These are phyloP conservation scores for Spisula subtruncata DNA, from an alignment of 2,888 invertebrate genomes.

Conservation along the genomic window DNA sequence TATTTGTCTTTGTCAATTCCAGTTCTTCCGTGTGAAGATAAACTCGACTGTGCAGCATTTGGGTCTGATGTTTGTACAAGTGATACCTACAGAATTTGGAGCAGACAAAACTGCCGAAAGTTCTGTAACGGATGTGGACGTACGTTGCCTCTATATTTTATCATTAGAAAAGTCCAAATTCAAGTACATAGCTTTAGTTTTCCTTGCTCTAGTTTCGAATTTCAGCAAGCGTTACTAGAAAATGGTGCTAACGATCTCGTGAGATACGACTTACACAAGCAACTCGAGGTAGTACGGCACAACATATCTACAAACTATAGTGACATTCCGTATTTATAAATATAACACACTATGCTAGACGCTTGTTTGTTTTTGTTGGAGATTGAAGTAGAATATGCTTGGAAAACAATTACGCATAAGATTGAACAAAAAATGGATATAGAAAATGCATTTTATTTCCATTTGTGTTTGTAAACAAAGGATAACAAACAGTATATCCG, in stretches of 20 bases:
- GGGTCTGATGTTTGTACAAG: constrained; percentile 30
- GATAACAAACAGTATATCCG: no score
- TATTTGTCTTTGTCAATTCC: background rate
- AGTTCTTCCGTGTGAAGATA: constrained; percentile 42
- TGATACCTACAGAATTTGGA: constrained; percentile 44
- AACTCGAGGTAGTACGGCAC: no score
- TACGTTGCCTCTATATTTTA: constrained; percentile 4
- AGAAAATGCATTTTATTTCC: no score
- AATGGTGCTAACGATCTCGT: background rate
- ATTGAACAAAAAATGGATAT: no score
- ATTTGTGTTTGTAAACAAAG: no score
- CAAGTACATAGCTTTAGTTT: background rate
- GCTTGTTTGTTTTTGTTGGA: no score
- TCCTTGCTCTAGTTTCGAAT: background rate
- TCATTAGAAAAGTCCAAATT: background rate
- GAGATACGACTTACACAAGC: no score
- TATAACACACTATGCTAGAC: no score
- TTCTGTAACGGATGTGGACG: constrained; percentile 54
- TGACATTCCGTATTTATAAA: no score
- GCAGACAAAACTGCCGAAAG: constrained; percentile 51
- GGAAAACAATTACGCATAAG: no score
- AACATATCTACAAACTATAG: background rate
- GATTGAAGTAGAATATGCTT: no score
- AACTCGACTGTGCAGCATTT: constrained; percentile 43
- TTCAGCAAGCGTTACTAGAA: background rate